A percentile compares a stretch with the other conserved stretches of the same genome.
Conservation (phyloP, 2,113 vertebrate genomes). For the Percina caprodes region DNA sequence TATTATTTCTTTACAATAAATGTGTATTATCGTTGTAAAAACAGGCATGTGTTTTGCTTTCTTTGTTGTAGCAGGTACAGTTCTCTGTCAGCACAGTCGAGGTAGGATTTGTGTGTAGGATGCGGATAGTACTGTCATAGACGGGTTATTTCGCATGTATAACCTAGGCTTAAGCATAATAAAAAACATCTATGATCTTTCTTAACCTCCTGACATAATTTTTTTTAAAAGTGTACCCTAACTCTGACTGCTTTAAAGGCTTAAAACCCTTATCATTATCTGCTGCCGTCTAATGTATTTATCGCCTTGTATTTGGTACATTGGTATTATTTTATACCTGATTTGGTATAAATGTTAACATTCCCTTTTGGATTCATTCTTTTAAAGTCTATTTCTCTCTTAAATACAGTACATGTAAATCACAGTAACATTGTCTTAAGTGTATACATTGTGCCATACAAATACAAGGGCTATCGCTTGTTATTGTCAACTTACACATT, state of each 20-base stretch:
- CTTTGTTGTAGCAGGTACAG: slow-evolving; percentile 1
- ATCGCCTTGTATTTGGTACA: no score
- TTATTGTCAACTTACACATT: not conserved
- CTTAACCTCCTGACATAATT: not conserved
- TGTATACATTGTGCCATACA: not conserved
- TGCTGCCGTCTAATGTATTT: not conserved
- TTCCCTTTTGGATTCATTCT: not conserved
- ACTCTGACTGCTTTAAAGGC: not conserved
- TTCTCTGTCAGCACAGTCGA: slow-evolving; percentile 9
- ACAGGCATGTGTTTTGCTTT: not conserved
- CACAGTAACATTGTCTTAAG: not conserved
- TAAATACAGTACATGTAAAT: not conserved
- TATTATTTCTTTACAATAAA: not conserved
- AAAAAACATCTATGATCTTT: not conserved
- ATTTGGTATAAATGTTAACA: not conserved
- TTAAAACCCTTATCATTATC: not conserved
- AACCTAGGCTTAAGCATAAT: fast-evolving
- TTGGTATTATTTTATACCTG: no score
- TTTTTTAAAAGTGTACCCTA: not conserved
- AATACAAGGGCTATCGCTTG: not conserved
- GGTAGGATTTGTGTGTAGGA: slow-evolving; percentile 20
- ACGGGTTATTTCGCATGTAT: not conserved
- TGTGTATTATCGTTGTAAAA: not conserved
- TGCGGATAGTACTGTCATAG: not conserved
- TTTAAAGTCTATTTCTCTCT: not conserved